phyloP scores from a whole-genome alignment of 1,140 invertebrate species.

The Notospermus geniculatus region DNA sequence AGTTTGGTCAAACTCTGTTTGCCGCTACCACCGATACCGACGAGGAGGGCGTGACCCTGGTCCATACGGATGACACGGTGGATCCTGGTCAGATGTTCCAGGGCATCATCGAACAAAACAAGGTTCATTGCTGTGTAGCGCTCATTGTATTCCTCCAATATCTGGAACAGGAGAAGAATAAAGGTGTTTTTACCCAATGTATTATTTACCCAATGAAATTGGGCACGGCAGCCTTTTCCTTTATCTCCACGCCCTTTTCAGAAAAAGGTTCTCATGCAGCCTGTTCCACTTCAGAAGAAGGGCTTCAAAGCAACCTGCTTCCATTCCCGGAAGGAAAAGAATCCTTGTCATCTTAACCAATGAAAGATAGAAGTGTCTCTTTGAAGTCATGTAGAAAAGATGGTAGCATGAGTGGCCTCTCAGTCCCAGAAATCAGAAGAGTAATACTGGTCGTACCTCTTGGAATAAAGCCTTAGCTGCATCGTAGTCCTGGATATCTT shows the following conservation, averaged over 20 bases:
- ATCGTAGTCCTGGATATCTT: constrained; percentile 85
- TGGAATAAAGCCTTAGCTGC: constrained; percentile 79
- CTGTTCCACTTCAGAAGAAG: too few relatives aligned
- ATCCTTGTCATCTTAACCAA: too few relatives aligned
- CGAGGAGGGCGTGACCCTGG: constrained; percentile 77
- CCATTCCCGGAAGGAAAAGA: too few relatives aligned
- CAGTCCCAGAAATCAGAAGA: not conserved
- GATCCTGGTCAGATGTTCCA: constrained; percentile 82
- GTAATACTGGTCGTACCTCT: constrained; percentile 62
- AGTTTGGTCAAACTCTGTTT: constrained; percentile 64
- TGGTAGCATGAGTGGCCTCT: too few relatives aligned
- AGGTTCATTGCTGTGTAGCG: constrained; percentile 64
- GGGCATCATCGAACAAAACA: constrained; percentile 84
- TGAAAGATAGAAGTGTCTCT: too few relatives aligned
- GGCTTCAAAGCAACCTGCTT: too few relatives aligned
- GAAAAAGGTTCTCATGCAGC: too few relatives aligned
- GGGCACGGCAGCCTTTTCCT: too few relatives aligned
- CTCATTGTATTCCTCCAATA: constrained; percentile 83
- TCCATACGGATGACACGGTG: constrained; percentile 80
- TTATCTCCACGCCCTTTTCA: too few relatives aligned
- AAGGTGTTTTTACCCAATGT: too few relatives aligned
- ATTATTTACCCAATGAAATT: too few relatives aligned
- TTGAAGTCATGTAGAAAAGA: too few relatives aligned
- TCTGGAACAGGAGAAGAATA: constrained; percentile 56
- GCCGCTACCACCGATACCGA: constrained; percentile 83